Percentiles rank a stretch among this genome's conserved stretches.
Conservation (phyloP, 2,888 invertebrate species). For the Dolomedes plantarius region DNA sequence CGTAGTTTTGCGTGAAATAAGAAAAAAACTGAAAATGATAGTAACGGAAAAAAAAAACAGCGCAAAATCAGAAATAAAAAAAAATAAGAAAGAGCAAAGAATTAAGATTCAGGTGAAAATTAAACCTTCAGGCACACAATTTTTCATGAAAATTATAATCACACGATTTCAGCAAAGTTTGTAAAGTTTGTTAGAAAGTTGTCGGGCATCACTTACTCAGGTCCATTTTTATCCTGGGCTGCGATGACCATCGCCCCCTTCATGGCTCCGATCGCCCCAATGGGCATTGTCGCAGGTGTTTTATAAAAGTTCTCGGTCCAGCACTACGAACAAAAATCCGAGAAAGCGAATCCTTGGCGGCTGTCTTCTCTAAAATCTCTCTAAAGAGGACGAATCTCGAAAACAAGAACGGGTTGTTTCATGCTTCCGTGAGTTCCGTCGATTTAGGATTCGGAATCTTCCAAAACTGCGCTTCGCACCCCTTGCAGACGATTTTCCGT, state of each 20-base stretch:
- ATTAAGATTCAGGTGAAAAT: too few relatives aligned
- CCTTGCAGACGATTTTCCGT: slow-evolving; percentile 43
- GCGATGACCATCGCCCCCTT: slow-evolving; percentile 66
- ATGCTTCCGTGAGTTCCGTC: not conserved
- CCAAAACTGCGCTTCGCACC: slow-evolving; percentile 11
- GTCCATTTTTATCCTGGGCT: slow-evolving; percentile 47
- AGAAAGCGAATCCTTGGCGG: slow-evolving; percentile 17
- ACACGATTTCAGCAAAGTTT: too few relatives aligned
- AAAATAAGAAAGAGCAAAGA: too few relatives aligned
- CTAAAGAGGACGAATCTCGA: not conserved
- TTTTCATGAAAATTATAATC: too few relatives aligned
- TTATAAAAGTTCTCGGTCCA: not conserved
- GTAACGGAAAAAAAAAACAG: too few relatives aligned
- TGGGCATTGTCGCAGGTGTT: slow-evolving; percentile 28
- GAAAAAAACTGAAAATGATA: too few relatives aligned
- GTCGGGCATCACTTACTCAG: slow-evolving; percentile 47
- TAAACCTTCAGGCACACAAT: too few relatives aligned
- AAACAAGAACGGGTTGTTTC: not conserved
- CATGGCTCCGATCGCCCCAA: slow-evolving; percentile 65
- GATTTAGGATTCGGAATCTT: not conserved
- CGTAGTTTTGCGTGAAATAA: too few relatives aligned
- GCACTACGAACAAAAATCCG: not conserved
- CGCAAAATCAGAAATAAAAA: too few relatives aligned
- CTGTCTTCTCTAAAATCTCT: not conserved
- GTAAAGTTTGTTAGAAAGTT: too few relatives aligned